A percentile compares a stretch with the other conserved stretches of the same genome.
These are phyloP conservation scores for Clitarchus hookeri DNA, from an alignment of 2,888 invertebrate genomes.

Conservation along the genomic window DNA sequence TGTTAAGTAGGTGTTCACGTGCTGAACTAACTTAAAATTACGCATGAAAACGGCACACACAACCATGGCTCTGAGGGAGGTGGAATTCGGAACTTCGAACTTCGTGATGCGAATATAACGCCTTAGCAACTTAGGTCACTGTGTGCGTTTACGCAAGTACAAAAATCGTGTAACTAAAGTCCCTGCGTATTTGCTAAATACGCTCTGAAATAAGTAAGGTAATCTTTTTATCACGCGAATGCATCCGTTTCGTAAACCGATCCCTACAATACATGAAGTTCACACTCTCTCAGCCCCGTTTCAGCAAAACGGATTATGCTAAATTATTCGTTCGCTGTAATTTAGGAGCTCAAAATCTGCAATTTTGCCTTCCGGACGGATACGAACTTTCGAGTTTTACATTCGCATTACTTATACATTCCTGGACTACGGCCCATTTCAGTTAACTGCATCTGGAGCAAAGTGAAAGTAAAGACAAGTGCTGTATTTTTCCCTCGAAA, in stretches of 20 bases:
- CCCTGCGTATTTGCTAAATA: too few species aligned
- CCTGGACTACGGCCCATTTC: neutral
- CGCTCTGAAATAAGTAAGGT: too few species aligned
- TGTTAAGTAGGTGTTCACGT: too few species aligned
- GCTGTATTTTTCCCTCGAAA: neutral
- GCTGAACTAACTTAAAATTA: too few species aligned
- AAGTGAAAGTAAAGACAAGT: neutral
- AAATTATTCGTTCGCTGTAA: neutral
- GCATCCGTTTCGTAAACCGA: neutral
- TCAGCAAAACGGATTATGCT: neutral
- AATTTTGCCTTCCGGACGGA: neutral
- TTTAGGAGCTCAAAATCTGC: constrained; percentile 1
- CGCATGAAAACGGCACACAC: too few species aligned
- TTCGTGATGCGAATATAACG: too few species aligned
- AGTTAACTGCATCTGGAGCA: constrained; percentile 1
- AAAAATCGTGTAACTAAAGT: too few species aligned
- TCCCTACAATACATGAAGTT: neutral
- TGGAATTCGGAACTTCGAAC: too few species aligned
- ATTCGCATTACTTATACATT: constrained; percentile 14
- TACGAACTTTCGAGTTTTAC: neutral
- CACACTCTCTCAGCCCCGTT: neutral
- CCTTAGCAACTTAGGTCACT: too few species aligned
- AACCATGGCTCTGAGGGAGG: too few species aligned
- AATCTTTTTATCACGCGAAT: too few species aligned
- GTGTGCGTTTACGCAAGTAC: too few species aligned